phyloP scores from a whole-genome alignment of 2,113 vertebrate genomes.

The Chaenocephalus aceratus region DNA sequence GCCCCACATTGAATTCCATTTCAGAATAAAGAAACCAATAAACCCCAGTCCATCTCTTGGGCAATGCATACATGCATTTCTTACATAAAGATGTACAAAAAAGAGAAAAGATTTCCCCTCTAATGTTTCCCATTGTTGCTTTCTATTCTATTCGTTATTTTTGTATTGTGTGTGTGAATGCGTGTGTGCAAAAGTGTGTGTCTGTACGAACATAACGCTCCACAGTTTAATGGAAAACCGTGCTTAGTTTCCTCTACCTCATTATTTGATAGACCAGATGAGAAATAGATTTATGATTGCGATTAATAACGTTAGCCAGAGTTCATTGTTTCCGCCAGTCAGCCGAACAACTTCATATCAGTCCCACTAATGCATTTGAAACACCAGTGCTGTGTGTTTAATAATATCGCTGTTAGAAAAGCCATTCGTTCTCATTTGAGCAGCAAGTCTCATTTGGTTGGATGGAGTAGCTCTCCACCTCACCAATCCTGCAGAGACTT shows the following conservation, averaged over 20 bases:
- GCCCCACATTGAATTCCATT: conserved; percentile 19
- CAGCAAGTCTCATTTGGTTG: conserved; percentile 76
- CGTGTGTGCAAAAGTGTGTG: conserved; percentile 15
- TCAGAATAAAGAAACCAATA: conserved; percentile 58
- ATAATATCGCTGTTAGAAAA: conserved; percentile 84
- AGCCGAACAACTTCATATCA: conserved; percentile 83
- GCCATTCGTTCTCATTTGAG: conserved; percentile 84
- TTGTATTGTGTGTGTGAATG: conserved; percentile 35
- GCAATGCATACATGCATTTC: conserved; percentile 54
- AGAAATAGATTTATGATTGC: conserved; percentile 82
- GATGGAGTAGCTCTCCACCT: conserved; percentile 70
- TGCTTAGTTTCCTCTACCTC: conserved; percentile 67
- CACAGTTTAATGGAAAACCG: conserved; percentile 70
- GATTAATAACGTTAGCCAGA: conserved; percentile 82
- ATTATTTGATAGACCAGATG: conserved; percentile 81
- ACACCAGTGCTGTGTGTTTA: conserved; percentile 78
- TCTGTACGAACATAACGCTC: conserved; percentile 30
- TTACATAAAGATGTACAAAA: conserved; percentile 51
- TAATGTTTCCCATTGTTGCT: conserved; percentile 43
- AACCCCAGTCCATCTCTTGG: conserved; percentile 54
- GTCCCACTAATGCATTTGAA: conserved; percentile 78
- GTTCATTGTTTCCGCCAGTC: conserved; percentile 82
- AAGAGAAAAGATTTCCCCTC: conserved; percentile 37
- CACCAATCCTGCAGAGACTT: conserved; percentile 62
- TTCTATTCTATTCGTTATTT: conserved; percentile 35